A percentile compares a stretch with the other conserved stretches of the same genome.
These are phyloP conservation scores for Stictonetta naevosa DNA, from an alignment of 2,113 vertebrate genomes.

Conservation along the genomic window DNA sequence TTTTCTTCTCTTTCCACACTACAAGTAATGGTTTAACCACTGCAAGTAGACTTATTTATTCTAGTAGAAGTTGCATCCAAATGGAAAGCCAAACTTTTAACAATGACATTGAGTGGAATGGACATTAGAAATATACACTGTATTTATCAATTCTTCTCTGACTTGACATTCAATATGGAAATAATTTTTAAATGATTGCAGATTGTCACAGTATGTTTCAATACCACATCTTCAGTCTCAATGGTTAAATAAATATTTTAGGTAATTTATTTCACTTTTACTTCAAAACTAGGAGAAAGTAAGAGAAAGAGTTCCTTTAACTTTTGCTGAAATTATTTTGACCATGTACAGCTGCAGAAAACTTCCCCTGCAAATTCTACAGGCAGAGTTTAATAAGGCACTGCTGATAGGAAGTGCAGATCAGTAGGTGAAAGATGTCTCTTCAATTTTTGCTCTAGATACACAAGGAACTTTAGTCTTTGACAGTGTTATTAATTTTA, in stretches of 20 bases:
- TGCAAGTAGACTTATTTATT: background rate
- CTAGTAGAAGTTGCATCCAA: background rate
- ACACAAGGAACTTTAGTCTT: background rate
- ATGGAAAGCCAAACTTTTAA: background rate
- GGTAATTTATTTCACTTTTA: background rate
- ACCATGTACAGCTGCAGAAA: background rate
- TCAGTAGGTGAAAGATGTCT: background rate
- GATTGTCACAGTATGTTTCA: background rate
- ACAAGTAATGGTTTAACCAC: background rate
- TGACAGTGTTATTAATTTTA: background rate
- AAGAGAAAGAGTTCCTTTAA: background rate
- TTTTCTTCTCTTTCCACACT: background rate
- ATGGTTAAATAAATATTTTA: background rate
- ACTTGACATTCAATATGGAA: background rate
- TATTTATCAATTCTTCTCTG: background rate
- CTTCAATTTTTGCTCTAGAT: background rate
- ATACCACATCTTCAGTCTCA: background rate
- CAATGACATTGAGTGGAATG: background rate
- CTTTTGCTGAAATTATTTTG: background rate
- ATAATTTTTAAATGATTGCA: background rate
- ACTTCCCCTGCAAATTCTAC: background rate
- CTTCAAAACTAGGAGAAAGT: background rate
- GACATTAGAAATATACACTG: background rate
- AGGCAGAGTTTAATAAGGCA: background rate
- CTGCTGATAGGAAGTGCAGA: background rate